These are phyloP conservation scores for Drosophila kuntzei DNA, from an alignment of 2,888 invertebrate genomes.

Conservation along the genomic window DNA sequence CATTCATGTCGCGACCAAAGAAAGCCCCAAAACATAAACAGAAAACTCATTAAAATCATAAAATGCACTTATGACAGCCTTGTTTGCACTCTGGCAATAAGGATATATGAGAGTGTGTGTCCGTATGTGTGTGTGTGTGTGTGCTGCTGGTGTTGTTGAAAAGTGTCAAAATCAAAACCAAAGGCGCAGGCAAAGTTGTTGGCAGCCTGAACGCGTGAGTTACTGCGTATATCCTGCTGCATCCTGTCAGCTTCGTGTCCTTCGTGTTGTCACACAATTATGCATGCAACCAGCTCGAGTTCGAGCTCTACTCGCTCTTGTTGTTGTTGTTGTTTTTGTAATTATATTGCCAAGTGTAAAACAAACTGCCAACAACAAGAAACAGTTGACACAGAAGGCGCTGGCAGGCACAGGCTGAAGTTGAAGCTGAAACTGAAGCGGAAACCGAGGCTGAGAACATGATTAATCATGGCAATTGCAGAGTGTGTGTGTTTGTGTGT, in stretches of 20 bases:
- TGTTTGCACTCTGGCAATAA: conserved; percentile 77
- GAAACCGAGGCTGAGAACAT: conserved; percentile 34
- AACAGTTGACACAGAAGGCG: conserved; percentile 22
- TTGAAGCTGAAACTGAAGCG: neutral
- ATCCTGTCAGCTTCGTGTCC: conserved; percentile 42
- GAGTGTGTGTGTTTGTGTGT: conserved; percentile 4
- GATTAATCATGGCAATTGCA: conserved; percentile 80
- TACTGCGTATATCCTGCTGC: conserved; percentile 54
- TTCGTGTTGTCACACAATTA: conserved; percentile 77
- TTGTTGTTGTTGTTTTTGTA: conserved; percentile 62
- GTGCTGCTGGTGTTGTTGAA: conserved; percentile 43
- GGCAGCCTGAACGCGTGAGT: conserved; percentile 48
- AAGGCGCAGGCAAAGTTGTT: conserved; percentile 68
- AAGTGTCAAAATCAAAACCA: conserved; percentile 79
- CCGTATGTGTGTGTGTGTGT: neutral
- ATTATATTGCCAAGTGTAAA: conserved; percentile 70
- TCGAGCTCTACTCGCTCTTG: conserved; percentile 34
- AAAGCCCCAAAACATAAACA: conserved; percentile 64
- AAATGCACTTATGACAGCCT: conserved; percentile 79
- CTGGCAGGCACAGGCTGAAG: conserved; percentile 26
- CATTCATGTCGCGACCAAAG: conserved; percentile 7
- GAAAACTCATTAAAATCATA: conserved; percentile 82
- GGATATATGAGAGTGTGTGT: conserved; percentile 18
- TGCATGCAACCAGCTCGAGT: conserved; percentile 66
- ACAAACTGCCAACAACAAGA: conserved; percentile 72